phyloP scores from a whole-genome alignment of 2,888 invertebrate species.

The Gymnosoma rotundatum region DNA sequence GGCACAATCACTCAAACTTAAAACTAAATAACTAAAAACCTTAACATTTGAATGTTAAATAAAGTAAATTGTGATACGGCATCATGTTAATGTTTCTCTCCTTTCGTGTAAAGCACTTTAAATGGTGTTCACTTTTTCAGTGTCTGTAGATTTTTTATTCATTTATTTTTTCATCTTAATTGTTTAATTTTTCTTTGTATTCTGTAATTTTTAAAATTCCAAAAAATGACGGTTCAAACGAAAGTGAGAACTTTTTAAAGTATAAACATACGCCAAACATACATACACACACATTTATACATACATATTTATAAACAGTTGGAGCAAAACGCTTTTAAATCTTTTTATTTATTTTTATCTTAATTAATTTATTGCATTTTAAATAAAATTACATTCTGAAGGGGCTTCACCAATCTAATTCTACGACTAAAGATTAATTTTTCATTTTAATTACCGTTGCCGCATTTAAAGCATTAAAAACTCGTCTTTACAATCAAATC shows the following conservation, averaged over 20 bases:
- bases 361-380: not conserved
- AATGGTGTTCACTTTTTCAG: slow-evolving; percentile 5
- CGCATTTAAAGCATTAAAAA: not conserved
- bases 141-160: slow-evolving; percentile 12
- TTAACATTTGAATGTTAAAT: slow-evolving; percentile 33
- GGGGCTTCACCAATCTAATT: no score
- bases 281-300: not conserved
- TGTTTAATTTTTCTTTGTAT: not conserved
- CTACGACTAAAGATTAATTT: not conserved
- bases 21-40: slow-evolving; percentile 32
- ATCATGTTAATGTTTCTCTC: not conserved
- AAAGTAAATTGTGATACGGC: slow-evolving; percentile 41
- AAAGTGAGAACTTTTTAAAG: not conserved
- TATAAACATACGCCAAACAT: not conserved
- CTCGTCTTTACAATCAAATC: slow-evolving; percentile 11
- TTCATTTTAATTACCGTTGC: slow-evolving; percentile 6
- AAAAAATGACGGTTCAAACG: slow-evolving; percentile 12
- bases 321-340: not conserved
- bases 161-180: not conserved
- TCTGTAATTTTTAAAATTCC: not conserved
- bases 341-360: slow-evolving; percentile 12
- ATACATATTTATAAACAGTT: not conserved
- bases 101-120: slow-evolving; percentile 23
- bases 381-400: no score
- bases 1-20: slow-evolving; percentile 57